Conservation (phyloP, 2,797 vertebrate species). For the Otolemur crassicaudatus region DNA sequence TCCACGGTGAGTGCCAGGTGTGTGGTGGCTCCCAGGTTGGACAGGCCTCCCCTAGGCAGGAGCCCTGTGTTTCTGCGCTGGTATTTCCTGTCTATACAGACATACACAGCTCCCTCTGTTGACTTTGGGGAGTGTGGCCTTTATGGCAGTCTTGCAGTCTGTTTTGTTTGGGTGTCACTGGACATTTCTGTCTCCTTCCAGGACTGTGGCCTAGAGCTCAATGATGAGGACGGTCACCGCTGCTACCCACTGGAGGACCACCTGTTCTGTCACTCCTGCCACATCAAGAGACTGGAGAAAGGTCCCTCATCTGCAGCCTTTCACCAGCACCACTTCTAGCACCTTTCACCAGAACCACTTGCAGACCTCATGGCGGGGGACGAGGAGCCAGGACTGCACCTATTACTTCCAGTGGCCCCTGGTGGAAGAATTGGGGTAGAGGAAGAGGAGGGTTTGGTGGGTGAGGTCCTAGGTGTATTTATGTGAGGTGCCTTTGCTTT, state of each 20-base stretch:
- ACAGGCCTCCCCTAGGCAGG: neutral
- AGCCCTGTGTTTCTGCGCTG: rapidly evolving
- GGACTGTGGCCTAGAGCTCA: constrained; percentile 97
- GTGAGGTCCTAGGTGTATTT: neutral
- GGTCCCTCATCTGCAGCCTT: constrained; percentile 80
- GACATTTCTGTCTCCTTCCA: constrained; percentile 70
- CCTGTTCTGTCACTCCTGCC: constrained; percentile 96
- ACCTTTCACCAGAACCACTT: neutral
- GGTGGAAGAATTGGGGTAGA: neutral
- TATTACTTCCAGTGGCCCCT: neutral
- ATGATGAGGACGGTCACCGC: constrained; percentile 96
- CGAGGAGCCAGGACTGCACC: rapidly evolving
- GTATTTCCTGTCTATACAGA: rapidly evolving
- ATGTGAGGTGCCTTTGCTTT: neutral
- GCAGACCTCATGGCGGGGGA: neutral
- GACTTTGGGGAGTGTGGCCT: rapidly evolving
- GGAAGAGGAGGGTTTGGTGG: neutral
- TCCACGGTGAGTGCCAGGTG: rapidly evolving
- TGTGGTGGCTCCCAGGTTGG: rapidly evolving
- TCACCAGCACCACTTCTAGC: constrained; percentile 87
- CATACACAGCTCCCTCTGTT: neutral
- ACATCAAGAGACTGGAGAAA: constrained; percentile 93
- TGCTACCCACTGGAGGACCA: constrained; percentile 96
- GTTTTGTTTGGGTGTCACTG: neutral
- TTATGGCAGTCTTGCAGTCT: neutral